These are phyloP conservation scores for Magallana gigas DNA, from an alignment of 1,140 invertebrate genomes.

Conservation along the genomic window DNA sequence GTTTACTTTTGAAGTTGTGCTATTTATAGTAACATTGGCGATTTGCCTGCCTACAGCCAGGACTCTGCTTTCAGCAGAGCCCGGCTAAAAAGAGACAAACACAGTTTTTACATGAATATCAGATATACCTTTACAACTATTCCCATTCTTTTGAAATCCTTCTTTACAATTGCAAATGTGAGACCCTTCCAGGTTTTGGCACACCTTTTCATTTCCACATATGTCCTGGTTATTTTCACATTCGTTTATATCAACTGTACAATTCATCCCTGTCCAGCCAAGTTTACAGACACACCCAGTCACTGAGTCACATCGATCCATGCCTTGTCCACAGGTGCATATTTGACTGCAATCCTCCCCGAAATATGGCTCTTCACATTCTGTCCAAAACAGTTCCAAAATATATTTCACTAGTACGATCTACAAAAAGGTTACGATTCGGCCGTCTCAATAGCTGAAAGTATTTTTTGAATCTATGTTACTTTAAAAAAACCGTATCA, in stretches of 20 bases:
- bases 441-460: too few species aligned
- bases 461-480: too few species aligned
- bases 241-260: constrained; percentile 43
- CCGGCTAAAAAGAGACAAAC: too few species aligned
- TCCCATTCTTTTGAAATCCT: constrained; percentile 16
- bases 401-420: too few species aligned
- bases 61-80: too few species aligned
- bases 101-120: too few species aligned
- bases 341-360: constrained; percentile 4
- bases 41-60: too few species aligned
- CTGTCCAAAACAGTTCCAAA: too few species aligned
- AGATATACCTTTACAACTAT: constrained; percentile 26
- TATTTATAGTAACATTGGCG: too few species aligned
- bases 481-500: too few species aligned
- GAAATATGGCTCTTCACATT: background rate
- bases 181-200: constrained; percentile 32
- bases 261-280: constrained; percentile 14
- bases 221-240: constrained; percentile 37
- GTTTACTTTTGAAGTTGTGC: too few species aligned
- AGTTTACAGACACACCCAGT: constrained; percentile 46
- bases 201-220: constrained; percentile 25
- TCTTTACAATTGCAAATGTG: constrained; percentile 31
- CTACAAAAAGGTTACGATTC: too few species aligned
- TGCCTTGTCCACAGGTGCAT: constrained; percentile 46
- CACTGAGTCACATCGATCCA: background rate